These are phyloP conservation scores for Branchinecta sandiegonensis DNA, from an alignment of 2,888 invertebrate genomes.

Conservation along the genomic window DNA sequence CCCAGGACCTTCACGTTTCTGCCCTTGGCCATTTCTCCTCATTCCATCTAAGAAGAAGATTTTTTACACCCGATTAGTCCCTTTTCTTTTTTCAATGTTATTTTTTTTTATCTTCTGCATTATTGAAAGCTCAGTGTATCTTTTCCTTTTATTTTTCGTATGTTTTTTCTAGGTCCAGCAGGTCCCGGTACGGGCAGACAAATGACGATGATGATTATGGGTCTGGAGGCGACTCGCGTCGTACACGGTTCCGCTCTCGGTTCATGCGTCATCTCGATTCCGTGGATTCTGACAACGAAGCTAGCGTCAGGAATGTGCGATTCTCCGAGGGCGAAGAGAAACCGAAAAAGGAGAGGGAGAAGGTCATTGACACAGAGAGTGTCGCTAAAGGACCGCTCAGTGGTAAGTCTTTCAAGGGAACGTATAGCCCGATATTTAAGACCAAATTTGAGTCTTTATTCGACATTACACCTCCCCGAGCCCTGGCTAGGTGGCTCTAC, in stretches of 20 bases:
- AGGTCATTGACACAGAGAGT: slow-evolving; percentile 73
- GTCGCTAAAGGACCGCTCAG: slow-evolving; percentile 63
- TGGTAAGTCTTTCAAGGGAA: slow-evolving; percentile 33
- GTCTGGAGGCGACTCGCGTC: slow-evolving; percentile 45
- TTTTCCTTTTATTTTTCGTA: too few relatives aligned
- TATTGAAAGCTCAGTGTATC: too few relatives aligned
- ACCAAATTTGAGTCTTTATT: too few relatives aligned
- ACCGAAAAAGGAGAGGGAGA: slow-evolving; percentile 42
- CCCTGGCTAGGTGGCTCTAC: too few relatives aligned
- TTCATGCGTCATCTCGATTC: slow-evolving; percentile 50
- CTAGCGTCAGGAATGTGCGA: slow-evolving; percentile 44
- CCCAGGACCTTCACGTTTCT: too few relatives aligned
- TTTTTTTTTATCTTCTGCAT: too few relatives aligned
- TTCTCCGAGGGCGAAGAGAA: slow-evolving; percentile 43
- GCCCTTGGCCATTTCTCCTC: too few relatives aligned
- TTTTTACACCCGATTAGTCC: too few relatives aligned
- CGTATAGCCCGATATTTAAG: too few relatives aligned
- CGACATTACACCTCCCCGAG: too few relatives aligned
- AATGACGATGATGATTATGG: slow-evolving; percentile 18
- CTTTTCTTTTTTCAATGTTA: too few relatives aligned
- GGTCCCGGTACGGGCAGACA: slow-evolving; percentile 17
- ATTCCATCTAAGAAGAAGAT: too few relatives aligned
- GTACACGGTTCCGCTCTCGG: slow-evolving; percentile 53
- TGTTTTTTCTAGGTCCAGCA: not conserved
- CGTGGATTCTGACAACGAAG: slow-evolving; percentile 60